Conservation (phyloP, 2,113 vertebrate species). For the Alethe diademata region DNA sequence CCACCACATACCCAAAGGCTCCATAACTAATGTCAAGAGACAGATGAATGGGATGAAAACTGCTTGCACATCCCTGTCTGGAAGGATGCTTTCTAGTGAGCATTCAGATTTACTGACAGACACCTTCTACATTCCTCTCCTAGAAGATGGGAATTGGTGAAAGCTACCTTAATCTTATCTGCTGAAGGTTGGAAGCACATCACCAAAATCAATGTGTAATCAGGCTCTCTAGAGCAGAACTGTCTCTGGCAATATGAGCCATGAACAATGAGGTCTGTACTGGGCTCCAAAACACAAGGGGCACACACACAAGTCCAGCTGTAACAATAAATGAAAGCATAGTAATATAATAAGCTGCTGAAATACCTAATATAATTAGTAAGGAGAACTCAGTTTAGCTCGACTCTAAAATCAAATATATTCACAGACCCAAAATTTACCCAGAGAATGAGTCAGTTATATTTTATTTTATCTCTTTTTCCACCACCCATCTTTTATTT, state of each 20-base stretch:
- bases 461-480: background rate
- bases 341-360: background rate
- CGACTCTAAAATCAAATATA: background rate
- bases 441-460: background rate
- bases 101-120: background rate
- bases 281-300: background rate
- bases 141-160: background rate
- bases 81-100: background rate
- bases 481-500: fast-evolving
- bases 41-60: background rate
- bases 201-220: background rate
- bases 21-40: background rate
- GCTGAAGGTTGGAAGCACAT: background rate
- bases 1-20: background rate
- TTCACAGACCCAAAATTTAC: background rate
- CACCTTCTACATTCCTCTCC: background rate
- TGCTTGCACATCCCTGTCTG: background rate
- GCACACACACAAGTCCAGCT: background rate
- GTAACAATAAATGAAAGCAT: background rate
- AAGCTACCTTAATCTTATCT: background rate
- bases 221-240: background rate
- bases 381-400: background rate
- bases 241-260: background rate
- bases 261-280: background rate
- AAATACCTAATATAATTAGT: background rate